A percentile compares a stretch with the other conserved stretches of the same genome.
These are phyloP conservation scores for Macrophya alboannulata DNA, from an alignment of 2,888 invertebrate species.

Conservation along the genomic window DNA sequence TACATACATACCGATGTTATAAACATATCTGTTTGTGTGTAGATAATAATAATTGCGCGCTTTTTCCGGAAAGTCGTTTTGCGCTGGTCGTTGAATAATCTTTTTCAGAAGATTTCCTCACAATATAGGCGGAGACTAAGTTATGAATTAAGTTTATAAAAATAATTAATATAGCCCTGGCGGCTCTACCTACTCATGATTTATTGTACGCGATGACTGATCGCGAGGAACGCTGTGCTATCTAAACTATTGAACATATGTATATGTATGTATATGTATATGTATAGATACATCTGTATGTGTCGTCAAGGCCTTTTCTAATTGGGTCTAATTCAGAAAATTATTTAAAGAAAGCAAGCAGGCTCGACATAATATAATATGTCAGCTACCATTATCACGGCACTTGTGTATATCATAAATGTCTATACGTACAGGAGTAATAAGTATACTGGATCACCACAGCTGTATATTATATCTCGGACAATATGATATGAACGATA, in stretches of 20 bases:
- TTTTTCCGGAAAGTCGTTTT: background rate
- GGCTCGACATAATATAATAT: background rate
- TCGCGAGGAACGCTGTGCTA: background rate
- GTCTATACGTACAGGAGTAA: too few species aligned
- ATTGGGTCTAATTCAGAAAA: slow-evolving; percentile 19
- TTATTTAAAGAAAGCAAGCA: slow-evolving; percentile 15
- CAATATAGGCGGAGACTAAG: background rate
- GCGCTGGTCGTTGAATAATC: background rate
- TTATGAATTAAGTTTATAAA: background rate
- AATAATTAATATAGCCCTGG: background rate
- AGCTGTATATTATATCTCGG: background rate
- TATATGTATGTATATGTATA: background rate
- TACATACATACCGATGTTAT: background rate
- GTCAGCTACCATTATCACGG: background rate
- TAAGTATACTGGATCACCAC: too few species aligned
- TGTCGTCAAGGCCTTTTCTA: slow-evolving; percentile 22
- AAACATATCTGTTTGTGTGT: background rate
- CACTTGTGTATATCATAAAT: background rate
- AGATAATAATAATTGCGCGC: background rate
- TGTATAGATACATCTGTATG: background rate
- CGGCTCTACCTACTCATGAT: background rate
- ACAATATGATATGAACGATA: background rate
- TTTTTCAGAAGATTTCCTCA: background rate
- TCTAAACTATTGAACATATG: background rate
- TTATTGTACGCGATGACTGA: background rate